Evolutionary conservation across 53 echinoderm and acorn worm species (phyloP).

Genomic region (Echinometra lucunter): DNA sequence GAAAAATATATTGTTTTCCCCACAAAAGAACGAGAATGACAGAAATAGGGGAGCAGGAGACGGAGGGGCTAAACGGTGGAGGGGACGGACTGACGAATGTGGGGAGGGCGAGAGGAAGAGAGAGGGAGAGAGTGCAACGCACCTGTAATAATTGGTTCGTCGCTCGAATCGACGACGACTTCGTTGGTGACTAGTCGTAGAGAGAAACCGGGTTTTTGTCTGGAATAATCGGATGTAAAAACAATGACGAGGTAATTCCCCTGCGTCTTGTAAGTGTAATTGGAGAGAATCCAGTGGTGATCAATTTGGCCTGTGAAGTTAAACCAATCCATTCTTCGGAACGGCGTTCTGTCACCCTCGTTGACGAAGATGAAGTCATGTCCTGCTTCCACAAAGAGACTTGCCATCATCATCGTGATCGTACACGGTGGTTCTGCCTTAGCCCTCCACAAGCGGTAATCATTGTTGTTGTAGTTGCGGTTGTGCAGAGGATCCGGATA

Average conservation of each 20-base stretch:
- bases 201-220: not conserved
- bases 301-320: not conserved
- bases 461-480: not conserved
- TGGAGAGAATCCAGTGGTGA: not conserved
- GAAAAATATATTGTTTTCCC: no score
- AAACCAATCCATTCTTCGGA: not conserved
- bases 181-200: not conserved
- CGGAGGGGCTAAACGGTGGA: no score
- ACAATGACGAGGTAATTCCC: not conserved
- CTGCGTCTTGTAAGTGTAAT: not conserved
- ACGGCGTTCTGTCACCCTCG: not conserved
- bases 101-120: no score
- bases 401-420: constrained; percentile 44
- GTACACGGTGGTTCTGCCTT: no score
- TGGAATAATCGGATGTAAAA: constrained; percentile 6
- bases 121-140: not conserved
- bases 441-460: not conserved
- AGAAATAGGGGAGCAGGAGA: no score
- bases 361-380: not conserved
- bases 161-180: no score
- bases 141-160: not conserved
- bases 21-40: no score
- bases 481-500: not conserved
- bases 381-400: not conserved
- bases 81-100: no score